Evolutionary conservation across 2,113 vertebrate species (phyloP).

Genomic region (Labeo rohita): DNA sequence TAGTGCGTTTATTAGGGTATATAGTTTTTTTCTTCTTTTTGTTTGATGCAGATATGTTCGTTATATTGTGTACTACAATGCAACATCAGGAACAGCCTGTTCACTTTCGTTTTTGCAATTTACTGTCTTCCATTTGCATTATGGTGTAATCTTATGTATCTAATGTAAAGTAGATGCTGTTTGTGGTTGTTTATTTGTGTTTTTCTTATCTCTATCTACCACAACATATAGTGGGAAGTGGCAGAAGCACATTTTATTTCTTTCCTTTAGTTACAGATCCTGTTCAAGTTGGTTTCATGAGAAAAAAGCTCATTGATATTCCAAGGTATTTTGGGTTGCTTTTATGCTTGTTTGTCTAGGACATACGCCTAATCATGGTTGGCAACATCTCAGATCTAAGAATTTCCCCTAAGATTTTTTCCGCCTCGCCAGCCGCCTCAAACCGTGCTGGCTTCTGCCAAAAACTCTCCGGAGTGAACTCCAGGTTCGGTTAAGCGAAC

Average conservation of each 20-base stretch:
- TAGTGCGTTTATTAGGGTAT: background rate
- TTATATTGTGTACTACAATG: background rate
- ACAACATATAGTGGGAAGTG: background rate
- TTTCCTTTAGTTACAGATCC: background rate
- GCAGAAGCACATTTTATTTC: conserved; percentile 16
- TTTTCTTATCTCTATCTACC: background rate
- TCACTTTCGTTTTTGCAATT: background rate
- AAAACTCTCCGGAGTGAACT: background rate
- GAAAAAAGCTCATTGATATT: background rate
- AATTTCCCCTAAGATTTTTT: background rate
- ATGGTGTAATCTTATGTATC: background rate
- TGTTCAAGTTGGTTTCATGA: background rate
- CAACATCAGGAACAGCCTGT: background rate
- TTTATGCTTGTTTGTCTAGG: conserved; percentile 15
- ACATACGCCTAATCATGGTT: background rate
- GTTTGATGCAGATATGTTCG: background rate
- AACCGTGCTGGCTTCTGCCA: conserved; percentile 11
- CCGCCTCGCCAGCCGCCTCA: background rate
- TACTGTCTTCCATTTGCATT: background rate
- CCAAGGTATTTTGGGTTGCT: background rate
- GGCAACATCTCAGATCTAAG: conserved; percentile 18
- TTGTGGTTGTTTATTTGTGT: background rate
- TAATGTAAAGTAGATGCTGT: conserved; percentile 13
- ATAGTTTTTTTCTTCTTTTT: background rate
- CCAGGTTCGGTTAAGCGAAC: background rate